A percentile compares a stretch with the other conserved stretches of the same genome.
phyloP scores from a whole-genome alignment of 2,113 vertebrate genomes.

The Cryptomyrus ogoouensis region DNA sequence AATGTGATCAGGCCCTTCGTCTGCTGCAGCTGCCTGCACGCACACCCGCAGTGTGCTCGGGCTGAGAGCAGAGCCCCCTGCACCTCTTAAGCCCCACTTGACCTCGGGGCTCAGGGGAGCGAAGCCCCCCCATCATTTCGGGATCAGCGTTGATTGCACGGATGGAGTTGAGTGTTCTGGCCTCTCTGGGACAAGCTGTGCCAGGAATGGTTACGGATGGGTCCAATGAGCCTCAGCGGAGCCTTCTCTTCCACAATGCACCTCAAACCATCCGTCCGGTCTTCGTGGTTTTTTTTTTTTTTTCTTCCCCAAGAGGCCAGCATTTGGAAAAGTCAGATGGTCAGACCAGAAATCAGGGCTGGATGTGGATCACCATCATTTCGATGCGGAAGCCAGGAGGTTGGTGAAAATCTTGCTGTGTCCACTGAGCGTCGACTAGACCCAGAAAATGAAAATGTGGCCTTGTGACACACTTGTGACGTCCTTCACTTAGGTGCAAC shows the following conservation, averaged over 20 bases:
- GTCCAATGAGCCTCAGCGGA: not conserved
- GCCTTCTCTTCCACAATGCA: not conserved
- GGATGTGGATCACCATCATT: not conserved
- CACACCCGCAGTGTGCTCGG: constrained; percentile 18
- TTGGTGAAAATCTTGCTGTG: not conserved
- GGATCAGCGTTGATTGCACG: not conserved
- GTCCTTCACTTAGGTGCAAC: not conserved
- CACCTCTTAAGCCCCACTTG: constrained; percentile 16
- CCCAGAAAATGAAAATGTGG: not conserved
- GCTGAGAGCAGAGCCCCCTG: not conserved
- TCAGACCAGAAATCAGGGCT: not conserved
- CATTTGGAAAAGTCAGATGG: not conserved
- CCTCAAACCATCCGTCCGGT: not conserved
- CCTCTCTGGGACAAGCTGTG: too few species aligned
- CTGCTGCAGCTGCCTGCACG: not conserved
- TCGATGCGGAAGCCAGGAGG: not conserved
- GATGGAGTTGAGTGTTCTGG: not conserved
- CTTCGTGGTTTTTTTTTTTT: not conserved
- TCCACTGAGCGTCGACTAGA: not conserved
- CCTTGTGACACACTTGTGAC: not conserved
- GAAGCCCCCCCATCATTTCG: not conserved
- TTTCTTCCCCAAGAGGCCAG: not conserved
- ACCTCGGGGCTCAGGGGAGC: constrained; percentile 11
- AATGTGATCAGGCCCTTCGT: not conserved
- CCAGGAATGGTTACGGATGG: not conserved